These are phyloP conservation scores for Prionailurus viverrinus DNA, from an alignment of 2,113 vertebrate species.

Conservation along the genomic window DNA sequence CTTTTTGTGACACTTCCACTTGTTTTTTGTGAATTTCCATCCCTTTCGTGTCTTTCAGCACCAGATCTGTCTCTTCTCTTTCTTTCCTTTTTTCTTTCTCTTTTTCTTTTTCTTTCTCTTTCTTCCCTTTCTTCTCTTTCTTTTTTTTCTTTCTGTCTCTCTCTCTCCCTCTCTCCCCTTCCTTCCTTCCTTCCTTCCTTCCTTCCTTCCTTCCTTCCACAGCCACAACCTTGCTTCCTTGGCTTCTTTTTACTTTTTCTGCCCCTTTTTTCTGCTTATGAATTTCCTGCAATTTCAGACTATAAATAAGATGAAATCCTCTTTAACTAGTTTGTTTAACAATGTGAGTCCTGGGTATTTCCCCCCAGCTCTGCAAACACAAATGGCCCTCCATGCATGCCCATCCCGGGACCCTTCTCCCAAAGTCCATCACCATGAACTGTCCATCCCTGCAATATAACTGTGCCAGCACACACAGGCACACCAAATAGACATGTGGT, in stretches of 20 bases:
- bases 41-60: neutral
- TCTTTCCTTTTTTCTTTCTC: neutral
- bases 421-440: neutral
- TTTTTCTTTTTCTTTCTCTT: neutral
- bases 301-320: neutral
- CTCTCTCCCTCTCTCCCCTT: too few species aligned
- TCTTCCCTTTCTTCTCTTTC: neutral
- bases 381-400: neutral
- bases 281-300: constrained; percentile 37
- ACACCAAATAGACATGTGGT: constrained; percentile 56
- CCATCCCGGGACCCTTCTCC: neutral
- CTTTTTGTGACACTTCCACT: neutral
- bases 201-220: neutral
- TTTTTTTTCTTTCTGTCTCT: neutral
- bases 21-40: neutral
- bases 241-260: neutral
- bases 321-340: neutral
- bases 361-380: constrained; percentile 46
- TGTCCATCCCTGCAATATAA: too few species aligned
- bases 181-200: neutral
- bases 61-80: neutral
- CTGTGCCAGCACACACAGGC: neutral
- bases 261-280: neutral
- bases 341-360: neutral
- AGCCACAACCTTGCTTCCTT: neutral